These are phyloP conservation scores for Nomada lathburiana DNA, from an alignment of 2,888 invertebrate species.

Conservation along the genomic window DNA sequence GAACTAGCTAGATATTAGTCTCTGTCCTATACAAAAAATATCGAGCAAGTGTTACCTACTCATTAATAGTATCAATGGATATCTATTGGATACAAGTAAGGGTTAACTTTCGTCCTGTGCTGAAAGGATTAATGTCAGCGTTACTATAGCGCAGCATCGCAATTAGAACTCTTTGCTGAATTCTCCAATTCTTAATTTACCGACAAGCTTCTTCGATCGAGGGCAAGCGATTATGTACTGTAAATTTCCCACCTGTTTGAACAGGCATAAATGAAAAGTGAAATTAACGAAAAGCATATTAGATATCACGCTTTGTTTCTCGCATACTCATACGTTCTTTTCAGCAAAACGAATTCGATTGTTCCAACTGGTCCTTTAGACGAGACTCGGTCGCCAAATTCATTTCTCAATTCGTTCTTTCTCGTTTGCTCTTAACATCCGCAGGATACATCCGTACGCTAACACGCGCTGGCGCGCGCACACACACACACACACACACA, in stretches of 20 bases:
- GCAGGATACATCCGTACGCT: constrained; percentile 5
- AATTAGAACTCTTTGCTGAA: not conserved
- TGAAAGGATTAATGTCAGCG: no score
- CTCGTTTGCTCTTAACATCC: constrained; percentile 48
- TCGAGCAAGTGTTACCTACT: no score
- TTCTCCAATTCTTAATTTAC: not conserved
- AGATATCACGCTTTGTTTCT: not conserved
- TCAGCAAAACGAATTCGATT: not conserved
- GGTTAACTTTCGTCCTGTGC: no score
- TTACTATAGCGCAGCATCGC: not conserved
- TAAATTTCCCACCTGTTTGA: not conserved
- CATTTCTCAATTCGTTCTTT: constrained; percentile 46
- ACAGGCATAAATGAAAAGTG: no score
- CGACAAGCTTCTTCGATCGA: not conserved
- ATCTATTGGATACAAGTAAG: no score
- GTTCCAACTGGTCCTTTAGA: constrained; percentile 22
- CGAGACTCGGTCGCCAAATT: constrained; percentile 39
- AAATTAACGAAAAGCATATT: no score
- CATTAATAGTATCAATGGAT: no score
- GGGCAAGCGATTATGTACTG: not conserved
- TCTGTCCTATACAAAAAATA: no score
- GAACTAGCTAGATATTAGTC: not conserved
- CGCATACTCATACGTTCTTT: not conserved
- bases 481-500: not conserved
- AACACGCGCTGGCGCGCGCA: constrained; percentile 8